Conservation (phyloP, 2,113 vertebrate species). For the Morone saxatilis region DNA sequence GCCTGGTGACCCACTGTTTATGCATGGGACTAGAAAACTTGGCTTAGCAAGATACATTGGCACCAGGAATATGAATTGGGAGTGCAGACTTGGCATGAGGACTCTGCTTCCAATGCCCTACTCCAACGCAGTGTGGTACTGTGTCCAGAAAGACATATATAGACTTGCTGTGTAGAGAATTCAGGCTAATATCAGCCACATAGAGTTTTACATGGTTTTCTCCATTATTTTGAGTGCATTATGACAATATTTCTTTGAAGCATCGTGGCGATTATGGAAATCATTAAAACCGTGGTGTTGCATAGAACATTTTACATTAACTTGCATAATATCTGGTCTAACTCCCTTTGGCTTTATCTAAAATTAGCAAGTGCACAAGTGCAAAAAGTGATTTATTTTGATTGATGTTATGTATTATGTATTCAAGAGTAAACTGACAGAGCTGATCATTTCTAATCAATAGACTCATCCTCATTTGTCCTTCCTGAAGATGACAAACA, state of each 20-base stretch:
- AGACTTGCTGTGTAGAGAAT: conserved; percentile 1
- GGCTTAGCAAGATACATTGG: conserved; percentile 43
- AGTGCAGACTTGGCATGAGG: conserved; percentile 45
- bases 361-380: neutral
- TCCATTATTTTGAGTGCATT: neutral
- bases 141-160: conserved; percentile 2
- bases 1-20: conserved; percentile 33
- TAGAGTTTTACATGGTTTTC: conserved; percentile 11
- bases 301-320: neutral
- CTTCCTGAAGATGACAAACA: conserved; percentile 7
- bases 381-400: neutral
- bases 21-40: conserved; percentile 41
- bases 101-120: conserved; percentile 5
- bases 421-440: neutral
- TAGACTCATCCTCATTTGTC: conserved; percentile 13
- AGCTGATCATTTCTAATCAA: conserved; percentile 19
- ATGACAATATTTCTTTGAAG: neutral
- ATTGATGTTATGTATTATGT: conserved; percentile 15
- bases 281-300: neutral
- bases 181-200: neutral
- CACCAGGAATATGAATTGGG: conserved; percentile 24
- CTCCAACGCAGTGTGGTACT: conserved; percentile 28
- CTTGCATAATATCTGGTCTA: neutral
- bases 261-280: neutral
- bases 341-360: neutral